Evolutionary conservation across 2,797 vertebrate genomes (phyloP).

Genomic region (Acipenser transmontanus): DNA sequence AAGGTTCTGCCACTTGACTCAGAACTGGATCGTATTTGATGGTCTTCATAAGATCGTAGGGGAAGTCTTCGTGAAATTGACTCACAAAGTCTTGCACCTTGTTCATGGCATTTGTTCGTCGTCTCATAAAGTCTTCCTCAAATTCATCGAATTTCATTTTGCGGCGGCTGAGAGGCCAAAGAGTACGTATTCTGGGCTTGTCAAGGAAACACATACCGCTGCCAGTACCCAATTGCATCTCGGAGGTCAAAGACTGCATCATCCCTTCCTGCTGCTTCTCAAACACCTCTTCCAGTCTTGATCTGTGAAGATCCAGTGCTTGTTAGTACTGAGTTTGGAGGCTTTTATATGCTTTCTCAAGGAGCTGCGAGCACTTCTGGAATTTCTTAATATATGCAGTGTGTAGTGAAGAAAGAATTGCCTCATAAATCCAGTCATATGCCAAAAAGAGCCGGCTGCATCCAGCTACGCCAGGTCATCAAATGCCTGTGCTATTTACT

Average conservation of each 20-base stretch:
- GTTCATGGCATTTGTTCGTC: slow-evolving; percentile 38
- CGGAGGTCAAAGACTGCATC: slow-evolving; percentile 39
- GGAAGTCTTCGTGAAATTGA: slow-evolving; percentile 38
- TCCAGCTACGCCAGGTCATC: no score
- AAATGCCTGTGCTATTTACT: no score
- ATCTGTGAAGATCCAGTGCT: no score
- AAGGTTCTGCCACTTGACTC: slow-evolving; percentile 22
- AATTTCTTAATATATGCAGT: no score
- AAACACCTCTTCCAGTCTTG: no score
- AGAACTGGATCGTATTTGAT: slow-evolving; percentile 30
- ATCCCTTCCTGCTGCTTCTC: slow-evolving; percentile 17
- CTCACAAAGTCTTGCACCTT: slow-evolving; percentile 32
- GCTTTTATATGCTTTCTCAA: no score
- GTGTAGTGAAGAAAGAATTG: no score
- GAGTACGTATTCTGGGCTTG: slow-evolving; percentile 25
- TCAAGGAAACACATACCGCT: slow-evolving; percentile 42
- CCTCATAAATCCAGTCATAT: no score
- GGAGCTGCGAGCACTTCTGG: no score
- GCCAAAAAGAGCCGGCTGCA: no score
- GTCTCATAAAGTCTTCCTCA: slow-evolving; percentile 42
- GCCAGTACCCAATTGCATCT: slow-evolving; percentile 45
- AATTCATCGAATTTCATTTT: slow-evolving; percentile 29
- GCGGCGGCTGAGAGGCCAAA: slow-evolving; percentile 25
- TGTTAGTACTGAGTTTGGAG: no score
- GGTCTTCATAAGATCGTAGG: slow-evolving; percentile 26